Evolutionary conservation across 2,888 invertebrate species (phyloP).

Genomic region (Hybos culiciformis): DNA sequence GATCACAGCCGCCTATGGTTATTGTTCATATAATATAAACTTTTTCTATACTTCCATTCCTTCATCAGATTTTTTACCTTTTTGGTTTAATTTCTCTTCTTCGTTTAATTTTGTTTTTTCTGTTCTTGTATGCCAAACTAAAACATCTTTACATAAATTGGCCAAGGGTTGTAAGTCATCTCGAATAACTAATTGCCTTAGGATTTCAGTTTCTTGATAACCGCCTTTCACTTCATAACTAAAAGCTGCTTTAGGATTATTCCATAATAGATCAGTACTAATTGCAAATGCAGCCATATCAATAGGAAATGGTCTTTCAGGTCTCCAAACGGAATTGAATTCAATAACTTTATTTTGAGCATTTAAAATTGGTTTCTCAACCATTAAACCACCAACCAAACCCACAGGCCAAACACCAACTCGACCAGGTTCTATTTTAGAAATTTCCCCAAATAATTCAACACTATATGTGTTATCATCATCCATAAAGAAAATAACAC

Average conservation of each 20-base stretch:
- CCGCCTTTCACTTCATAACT: conserved; percentile 77
- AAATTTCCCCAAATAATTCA: conserved; percentile 81
- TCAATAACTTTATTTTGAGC: conserved; percentile 40
- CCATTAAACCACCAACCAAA: conserved; percentile 85
- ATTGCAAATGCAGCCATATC: conserved; percentile 98
- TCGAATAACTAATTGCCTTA: conserved; percentile 55
- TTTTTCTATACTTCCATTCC: conserved; percentile 45
- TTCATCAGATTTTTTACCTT: conserved; percentile 41
- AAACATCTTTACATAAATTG: conserved; percentile 81
- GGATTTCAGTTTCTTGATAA: conserved; percentile 75
- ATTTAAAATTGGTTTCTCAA: conserved; percentile 74
- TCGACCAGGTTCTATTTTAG: conserved; percentile 48
- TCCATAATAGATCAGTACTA: conserved; percentile 57
- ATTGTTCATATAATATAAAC: no score
- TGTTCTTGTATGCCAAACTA: conserved; percentile 97
- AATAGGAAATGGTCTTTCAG: conserved; percentile 83
- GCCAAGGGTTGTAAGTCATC: conserved; percentile 82
- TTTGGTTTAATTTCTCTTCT: conserved; percentile 43
- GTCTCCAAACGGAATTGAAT: conserved; percentile 69
- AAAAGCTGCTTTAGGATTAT: conserved; percentile 61
- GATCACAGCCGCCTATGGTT: no score
- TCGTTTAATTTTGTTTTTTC: conserved; percentile 68
- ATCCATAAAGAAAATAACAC: conserved; percentile 86
- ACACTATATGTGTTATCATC: conserved; percentile 91
- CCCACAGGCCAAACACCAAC: conserved; percentile 96